Percentiles rank a stretch among this genome's conserved stretches.
Conservation (phyloP, 1,140 invertebrate species). For the Trachymyrmex cornetzi region DNA sequence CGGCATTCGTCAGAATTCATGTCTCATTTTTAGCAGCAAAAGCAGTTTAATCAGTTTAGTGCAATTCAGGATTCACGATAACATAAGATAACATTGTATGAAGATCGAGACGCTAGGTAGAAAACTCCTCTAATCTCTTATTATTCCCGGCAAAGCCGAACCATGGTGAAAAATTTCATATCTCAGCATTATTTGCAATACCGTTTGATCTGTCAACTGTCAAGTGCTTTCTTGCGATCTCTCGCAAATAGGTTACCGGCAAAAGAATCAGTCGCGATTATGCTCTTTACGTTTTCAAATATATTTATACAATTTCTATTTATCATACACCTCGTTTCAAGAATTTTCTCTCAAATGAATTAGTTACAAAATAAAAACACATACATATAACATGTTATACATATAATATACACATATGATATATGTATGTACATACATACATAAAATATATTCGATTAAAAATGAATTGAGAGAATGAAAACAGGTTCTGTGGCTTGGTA, state of each 20-base stretch:
- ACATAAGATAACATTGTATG: neutral
- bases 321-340: too few relatives aligned
- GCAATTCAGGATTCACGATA: neutral
- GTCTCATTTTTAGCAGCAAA: neutral
- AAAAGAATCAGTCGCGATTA: neutral
- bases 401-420: too few relatives aligned
- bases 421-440: too few relatives aligned
- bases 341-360: neutral
- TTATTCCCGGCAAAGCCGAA: neutral
- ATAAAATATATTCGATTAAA: too few relatives aligned
- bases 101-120: neutral
- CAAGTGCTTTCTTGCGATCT: neutral
- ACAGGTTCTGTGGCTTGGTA: too few relatives aligned
- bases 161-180: too few relatives aligned
- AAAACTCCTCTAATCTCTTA: neutral
- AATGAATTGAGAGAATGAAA: too few relatives aligned
- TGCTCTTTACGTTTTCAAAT: neutral
- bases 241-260: neutral
- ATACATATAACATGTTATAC: too few relatives aligned
- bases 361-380: too few relatives aligned
- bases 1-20: too few relatives aligned
- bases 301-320: too few relatives aligned
- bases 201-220: neutral
- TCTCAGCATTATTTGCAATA: neutral
- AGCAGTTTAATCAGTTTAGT: neutral